These are phyloP conservation scores for Anthopleura xanthogrammica DNA, from an alignment of 92 coral and sea anemone genomes.

Conservation along the genomic window DNA sequence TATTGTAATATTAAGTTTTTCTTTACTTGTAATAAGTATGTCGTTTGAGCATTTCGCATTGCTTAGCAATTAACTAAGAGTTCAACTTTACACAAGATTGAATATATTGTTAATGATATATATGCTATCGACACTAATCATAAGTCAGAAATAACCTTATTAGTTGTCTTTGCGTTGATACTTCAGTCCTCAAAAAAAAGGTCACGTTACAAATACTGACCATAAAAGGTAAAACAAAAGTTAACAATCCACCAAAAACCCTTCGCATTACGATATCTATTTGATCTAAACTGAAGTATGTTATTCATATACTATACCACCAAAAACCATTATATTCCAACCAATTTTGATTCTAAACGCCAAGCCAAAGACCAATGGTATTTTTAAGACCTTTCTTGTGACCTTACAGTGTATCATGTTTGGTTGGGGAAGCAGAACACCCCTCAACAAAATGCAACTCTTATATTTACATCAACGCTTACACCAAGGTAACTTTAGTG, in stretches of 20 bases:
- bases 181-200: too few relatives aligned
- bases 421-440: not conserved
- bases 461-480: slow-evolving; percentile 1
- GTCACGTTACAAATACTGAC: too few relatives aligned
- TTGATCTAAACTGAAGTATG: too few relatives aligned
- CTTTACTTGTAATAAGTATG: not conserved
- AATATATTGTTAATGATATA: not conserved
- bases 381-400: not conserved
- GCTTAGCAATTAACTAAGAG: not conserved
- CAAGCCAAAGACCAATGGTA: not conserved
- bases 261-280: too few relatives aligned
- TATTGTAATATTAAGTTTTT: not conserved
- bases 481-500: slow-evolving; percentile 15
- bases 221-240: too few relatives aligned
- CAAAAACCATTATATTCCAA: too few relatives aligned
- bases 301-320: too few relatives aligned
- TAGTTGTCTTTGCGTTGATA: not conserved
- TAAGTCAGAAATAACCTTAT: not conserved
- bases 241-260: too few relatives aligned
- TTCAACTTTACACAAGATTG: not conserved
- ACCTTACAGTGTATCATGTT: not conserved
- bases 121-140: not conserved
- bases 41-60: not conserved
- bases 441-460: not conserved
- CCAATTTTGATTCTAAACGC: too few relatives aligned